Evolutionary conservation across 2,888 invertebrate genomes (phyloP).

Genomic region (Chalcosyrphus nemorum): DNA sequence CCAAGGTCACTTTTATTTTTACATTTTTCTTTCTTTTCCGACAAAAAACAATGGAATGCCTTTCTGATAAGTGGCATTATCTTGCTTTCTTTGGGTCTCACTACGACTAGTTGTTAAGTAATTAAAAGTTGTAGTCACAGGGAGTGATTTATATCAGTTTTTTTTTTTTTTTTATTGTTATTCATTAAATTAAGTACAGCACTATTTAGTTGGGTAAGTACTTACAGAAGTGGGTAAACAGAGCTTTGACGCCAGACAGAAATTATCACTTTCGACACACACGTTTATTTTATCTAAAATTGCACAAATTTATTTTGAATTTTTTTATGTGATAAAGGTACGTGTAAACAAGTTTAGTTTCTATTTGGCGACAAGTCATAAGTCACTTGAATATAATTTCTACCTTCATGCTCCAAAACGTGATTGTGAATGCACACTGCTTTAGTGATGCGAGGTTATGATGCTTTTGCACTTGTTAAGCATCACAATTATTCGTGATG

Average conservation of each 20-base stretch:
- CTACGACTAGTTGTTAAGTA: conserved; percentile 4
- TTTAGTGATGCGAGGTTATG: too few species aligned
- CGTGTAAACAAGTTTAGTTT: background rate
- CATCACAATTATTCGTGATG: too few species aligned
- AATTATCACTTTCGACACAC: conserved; percentile 19
- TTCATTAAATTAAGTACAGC: conserved; percentile 7
- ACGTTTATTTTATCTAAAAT: conserved; percentile 15
- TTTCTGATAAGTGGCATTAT: conserved; percentile 12
- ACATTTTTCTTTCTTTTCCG: background rate
- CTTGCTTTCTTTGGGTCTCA: background rate
- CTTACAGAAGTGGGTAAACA: conserved; percentile 15
- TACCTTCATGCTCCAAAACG: too few species aligned
- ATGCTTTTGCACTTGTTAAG: too few species aligned
- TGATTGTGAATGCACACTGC: too few species aligned
- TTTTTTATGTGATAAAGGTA: background rate
- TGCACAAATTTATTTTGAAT: background rate
- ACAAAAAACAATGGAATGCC: background rate
- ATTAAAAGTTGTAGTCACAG: background rate
- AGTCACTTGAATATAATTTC: background rate
- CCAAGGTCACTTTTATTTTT: background rate
- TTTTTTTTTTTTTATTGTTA: background rate
- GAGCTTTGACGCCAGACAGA: conserved; percentile 23
- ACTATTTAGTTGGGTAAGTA: conserved; percentile 15
- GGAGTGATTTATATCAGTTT: background rate
- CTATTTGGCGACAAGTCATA: background rate